Percentiles rank a stretch among this genome's conserved stretches.
Conservation (phyloP, 2,888 invertebrate genomes). For the Chalcis sispes region DNA sequence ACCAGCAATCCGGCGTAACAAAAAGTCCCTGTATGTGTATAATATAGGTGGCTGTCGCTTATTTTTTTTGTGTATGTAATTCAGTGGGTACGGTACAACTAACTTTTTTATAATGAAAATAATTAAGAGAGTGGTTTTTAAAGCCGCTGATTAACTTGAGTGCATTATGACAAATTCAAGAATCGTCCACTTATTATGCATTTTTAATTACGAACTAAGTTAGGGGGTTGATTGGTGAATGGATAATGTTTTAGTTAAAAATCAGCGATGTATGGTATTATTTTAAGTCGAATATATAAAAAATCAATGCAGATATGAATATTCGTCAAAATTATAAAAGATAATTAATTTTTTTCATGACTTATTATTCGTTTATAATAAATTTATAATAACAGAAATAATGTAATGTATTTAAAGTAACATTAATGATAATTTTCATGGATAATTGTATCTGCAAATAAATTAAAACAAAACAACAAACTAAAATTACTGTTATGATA, state of each 20-base stretch:
- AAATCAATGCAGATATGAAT: slow-evolving; percentile 12
- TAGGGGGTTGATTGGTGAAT: slow-evolving; percentile 45
- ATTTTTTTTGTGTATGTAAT: slow-evolving; percentile 39
- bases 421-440: slow-evolving; percentile 12
- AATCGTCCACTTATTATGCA: slow-evolving; percentile 27
- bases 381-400: not conserved
- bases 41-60: slow-evolving; percentile 45
- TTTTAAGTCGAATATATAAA: slow-evolving; percentile 22
- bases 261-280: slow-evolving; percentile 37
- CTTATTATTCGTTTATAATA: not conserved
- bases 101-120: slow-evolving; percentile 43
- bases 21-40: slow-evolving; percentile 43
- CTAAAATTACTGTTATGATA: slow-evolving; percentile 37
- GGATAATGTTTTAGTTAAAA: slow-evolving; percentile 37
- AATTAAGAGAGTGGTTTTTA: slow-evolving; percentile 20
- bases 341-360: not conserved
- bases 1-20: slow-evolving; percentile 4
- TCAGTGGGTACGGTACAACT: slow-evolving; percentile 38
- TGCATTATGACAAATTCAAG: not conserved
- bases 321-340: slow-evolving; percentile 31
- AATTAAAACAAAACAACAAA: not conserved
- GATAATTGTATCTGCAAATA: slow-evolving; percentile 39
- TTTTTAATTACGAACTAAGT: slow-evolving; percentile 1
- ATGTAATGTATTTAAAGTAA: slow-evolving; percentile 10
- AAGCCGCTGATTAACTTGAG: not conserved